These are phyloP conservation scores for Tricholauxania praeusta DNA, from an alignment of 2,888 invertebrate genomes.

Conservation along the genomic window DNA sequence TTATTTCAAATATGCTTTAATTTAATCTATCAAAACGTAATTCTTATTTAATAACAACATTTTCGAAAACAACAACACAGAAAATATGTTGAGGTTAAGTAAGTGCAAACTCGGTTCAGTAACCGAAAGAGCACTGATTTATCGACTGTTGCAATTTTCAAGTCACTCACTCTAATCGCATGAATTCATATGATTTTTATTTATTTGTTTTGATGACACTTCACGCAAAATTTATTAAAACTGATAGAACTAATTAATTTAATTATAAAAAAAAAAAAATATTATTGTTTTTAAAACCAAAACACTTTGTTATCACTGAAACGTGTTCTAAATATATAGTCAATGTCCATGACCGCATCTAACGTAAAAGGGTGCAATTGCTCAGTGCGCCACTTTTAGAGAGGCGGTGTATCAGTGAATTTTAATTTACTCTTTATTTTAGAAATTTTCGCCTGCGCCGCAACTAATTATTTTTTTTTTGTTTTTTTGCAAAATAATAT, in stretches of 20 bases:
- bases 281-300: too few relatives aligned
- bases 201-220: not conserved
- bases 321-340: too few relatives aligned
- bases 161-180: not conserved
- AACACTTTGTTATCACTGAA: too few relatives aligned
- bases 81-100: constrained; percentile 14
- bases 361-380: too few relatives aligned
- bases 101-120: constrained; percentile 8
- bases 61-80: not conserved
- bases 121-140: not conserved
- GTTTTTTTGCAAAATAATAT: too few relatives aligned
- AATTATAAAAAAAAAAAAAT: too few relatives aligned
- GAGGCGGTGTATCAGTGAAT: too few relatives aligned
- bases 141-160: constrained; percentile 5
- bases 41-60: not conserved
- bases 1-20: not conserved
- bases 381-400: too few relatives aligned
- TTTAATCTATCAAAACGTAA: not conserved
- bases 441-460: too few relatives aligned
- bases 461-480: too few relatives aligned
- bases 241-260: not conserved
- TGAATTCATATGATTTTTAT: not conserved
- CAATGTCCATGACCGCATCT: too few relatives aligned
- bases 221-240: not conserved
- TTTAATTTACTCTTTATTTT: too few relatives aligned